Conservation (phyloP, 2,113 vertebrate genomes). For the Calidris pygmaea region DNA sequence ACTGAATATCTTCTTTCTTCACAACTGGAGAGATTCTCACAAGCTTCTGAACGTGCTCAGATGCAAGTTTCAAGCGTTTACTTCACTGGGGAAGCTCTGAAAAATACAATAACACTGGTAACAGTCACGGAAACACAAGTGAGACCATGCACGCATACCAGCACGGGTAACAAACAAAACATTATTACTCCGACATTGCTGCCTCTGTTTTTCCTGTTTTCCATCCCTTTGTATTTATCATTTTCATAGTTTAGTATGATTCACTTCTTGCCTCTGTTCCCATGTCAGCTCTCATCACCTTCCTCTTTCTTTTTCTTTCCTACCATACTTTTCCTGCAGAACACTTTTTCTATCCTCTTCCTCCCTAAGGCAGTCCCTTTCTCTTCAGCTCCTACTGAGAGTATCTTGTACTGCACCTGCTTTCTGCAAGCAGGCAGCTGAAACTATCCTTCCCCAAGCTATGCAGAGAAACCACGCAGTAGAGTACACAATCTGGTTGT, state of each 20-base stretch:
- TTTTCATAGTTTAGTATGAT: neutral
- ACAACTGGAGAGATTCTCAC: neutral
- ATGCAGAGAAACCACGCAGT: neutral
- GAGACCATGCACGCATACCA: neutral
- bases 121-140: neutral
- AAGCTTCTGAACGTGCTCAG: neutral
- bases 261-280: neutral
- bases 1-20: neutral
- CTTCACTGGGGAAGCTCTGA: neutral
- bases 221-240: neutral
- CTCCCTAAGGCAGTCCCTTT: neutral
- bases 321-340: neutral
- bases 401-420: neutral
- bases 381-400: neutral
- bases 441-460: neutral
- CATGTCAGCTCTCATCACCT: neutral
- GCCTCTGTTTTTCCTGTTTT: neutral
- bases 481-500: neutral
- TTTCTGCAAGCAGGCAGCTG: neutral
- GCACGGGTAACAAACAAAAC: neutral
- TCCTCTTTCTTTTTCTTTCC: neutral
- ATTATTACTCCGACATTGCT: neutral
- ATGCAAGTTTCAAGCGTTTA: neutral
- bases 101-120: neutral
- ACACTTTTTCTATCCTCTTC: neutral